phyloP scores from a whole-genome alignment of 92 coral and sea anemone genomes.

The Zoanthus sansibaricus region DNA sequence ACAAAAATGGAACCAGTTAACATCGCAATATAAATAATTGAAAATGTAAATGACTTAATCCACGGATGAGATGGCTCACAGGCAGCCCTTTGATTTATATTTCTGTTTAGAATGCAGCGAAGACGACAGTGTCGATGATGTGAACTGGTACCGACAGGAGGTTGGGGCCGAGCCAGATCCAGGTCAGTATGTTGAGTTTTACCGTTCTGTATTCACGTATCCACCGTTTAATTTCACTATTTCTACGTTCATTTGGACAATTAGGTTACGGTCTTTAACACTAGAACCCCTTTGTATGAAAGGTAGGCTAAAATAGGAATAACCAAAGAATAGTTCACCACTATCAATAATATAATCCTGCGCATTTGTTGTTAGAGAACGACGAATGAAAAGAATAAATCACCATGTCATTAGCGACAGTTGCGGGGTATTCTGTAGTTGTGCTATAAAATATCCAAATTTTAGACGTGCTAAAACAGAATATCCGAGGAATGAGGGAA shows the following conservation, averaged over 20 bases:
- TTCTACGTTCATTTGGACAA: not conserved
- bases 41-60: no score
- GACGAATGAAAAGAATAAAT: no score
- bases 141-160: constrained; percentile 88
- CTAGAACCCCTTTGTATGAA: not conserved
- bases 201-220: not conserved
- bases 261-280: not conserved
- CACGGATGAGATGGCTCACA: no score
- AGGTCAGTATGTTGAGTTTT: constrained; percentile 53
- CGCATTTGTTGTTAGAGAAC: no score
- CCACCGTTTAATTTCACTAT: not conserved
- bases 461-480: not conserved
- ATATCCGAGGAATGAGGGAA: not conserved
- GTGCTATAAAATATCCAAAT: not conserved
- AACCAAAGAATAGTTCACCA: no score
- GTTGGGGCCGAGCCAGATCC: constrained; percentile 96
- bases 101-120: constrained; percentile 26
- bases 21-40: no score
- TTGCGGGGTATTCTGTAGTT: no score
- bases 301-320: not conserved
- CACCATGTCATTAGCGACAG: no score
- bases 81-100: no score
- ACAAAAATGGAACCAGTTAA: no score
- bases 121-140: constrained; percentile 73
- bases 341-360: no score